phyloP scores from a whole-genome alignment of 2,113 vertebrate genomes.

The Plotosus lineatus region DNA sequence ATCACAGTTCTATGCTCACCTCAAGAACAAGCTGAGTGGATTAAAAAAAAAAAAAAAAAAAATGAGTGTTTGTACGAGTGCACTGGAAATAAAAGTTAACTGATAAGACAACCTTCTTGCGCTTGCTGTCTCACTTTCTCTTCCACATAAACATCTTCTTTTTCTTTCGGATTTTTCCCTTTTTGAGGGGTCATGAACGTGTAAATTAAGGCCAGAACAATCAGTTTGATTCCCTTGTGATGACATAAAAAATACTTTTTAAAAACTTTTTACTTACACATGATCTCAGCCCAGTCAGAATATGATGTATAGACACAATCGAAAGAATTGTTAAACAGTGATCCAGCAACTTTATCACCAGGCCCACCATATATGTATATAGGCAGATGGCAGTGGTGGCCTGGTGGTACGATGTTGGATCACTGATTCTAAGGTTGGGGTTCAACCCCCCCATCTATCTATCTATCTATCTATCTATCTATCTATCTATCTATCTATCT shows the following conservation, averaged over 20 bases:
- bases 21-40: slow-evolving; percentile 19
- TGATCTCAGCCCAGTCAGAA: not conserved
- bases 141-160: slow-evolving; percentile 13
- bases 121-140: not conserved
- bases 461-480: no score
- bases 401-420: no score
- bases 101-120: slow-evolving; percentile 26
- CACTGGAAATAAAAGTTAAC: slow-evolving; percentile 38
- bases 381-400: no score
- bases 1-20: slow-evolving; percentile 45
- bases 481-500: no score
- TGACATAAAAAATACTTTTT: no score
- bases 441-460: no score
- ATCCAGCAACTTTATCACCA: no score
- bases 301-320: not conserved
- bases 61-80: slow-evolving; percentile 33
- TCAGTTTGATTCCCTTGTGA: slow-evolving; percentile 14
- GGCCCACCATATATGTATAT: no score
- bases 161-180: no score
- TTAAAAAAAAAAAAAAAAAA: slow-evolving; percentile 37
- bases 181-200: no score
- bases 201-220: slow-evolving; percentile 38
- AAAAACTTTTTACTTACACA: slow-evolving; percentile 3
- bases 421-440: no score
- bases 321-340: not conserved